These are phyloP conservation scores for Volucella inanis DNA, from an alignment of 2,888 invertebrate species.

Conservation along the genomic window DNA sequence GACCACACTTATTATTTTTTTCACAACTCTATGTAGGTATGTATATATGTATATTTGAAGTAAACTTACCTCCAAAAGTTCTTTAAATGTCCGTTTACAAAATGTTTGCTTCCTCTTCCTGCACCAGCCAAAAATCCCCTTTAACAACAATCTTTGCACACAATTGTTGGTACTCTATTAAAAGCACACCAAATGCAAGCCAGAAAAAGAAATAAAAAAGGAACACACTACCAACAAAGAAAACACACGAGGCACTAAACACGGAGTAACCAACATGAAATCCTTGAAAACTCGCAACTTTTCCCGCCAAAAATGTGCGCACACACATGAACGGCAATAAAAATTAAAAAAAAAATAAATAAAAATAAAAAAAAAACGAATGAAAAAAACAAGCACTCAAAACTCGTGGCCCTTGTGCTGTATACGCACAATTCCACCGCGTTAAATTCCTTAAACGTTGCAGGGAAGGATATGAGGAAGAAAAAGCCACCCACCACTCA, in stretches of 20 bases:
- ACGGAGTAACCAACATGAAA: slow-evolving; percentile 11
- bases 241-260: slow-evolving; percentile 8
- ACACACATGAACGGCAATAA: slow-evolving; percentile 43
- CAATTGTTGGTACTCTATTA: not conserved
- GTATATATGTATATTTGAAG: not conserved
- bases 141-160: not conserved
- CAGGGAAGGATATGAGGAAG: not conserved
- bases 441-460: slow-evolving; percentile 33
- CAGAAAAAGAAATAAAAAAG: not conserved
- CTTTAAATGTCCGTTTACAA: not conserved
- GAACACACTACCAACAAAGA: not conserved
- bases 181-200: slow-evolving; percentile 4
- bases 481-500: slow-evolving; percentile 29
- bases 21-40: too few species aligned
- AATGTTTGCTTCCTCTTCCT: not conserved
- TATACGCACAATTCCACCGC: slow-evolving; percentile 48
- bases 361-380: too few species aligned
- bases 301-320: slow-evolving; percentile 68
- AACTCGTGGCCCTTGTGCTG: slow-evolving; percentile 5
- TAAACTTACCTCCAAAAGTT: not conserved
- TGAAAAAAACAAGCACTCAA: not conserved
- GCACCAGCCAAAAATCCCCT: not conserved
- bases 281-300: slow-evolving; percentile 49
- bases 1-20: too few species aligned
- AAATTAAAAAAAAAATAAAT: slow-evolving; percentile 48